A percentile compares a stretch with the other conserved stretches of the same genome.
Conservation (phyloP, 2,888 invertebrate genomes). For the Ashinkailepas kermadecensis region DNA sequence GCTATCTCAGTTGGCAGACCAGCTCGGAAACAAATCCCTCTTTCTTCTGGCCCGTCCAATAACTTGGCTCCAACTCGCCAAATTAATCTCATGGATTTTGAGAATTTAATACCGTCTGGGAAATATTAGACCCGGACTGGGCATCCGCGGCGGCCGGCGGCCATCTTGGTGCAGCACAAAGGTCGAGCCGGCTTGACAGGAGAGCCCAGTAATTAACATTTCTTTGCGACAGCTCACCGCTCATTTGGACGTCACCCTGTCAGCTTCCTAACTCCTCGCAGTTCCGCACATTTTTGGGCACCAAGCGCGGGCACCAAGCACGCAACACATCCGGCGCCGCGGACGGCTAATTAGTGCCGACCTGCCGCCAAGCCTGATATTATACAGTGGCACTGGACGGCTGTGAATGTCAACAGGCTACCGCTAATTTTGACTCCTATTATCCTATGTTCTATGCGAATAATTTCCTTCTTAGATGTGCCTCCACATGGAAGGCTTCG, state of each 20-base stretch:
- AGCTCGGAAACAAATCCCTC: constrained; percentile 18
- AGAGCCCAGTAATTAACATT: constrained; percentile 14
- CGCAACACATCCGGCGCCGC: background rate
- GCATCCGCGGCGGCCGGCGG: background rate
- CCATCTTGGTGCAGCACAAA: constrained; percentile 3
- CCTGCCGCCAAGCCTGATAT: too few relatives aligned
- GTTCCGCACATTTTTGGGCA: background rate
- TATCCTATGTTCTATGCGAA: too few relatives aligned
- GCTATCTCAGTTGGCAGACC: background rate
- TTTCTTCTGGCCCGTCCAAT: constrained; percentile 20
- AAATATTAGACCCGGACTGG: background rate
- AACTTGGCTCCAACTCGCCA: constrained; percentile 10
- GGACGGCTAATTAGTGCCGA: too few relatives aligned
- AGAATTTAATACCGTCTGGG: constrained; percentile 9
- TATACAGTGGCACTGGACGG: too few relatives aligned
- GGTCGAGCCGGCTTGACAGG: background rate
- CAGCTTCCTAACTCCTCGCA: background rate
- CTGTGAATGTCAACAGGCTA: too few relatives aligned
- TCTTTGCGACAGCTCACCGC: constrained; percentile 4
- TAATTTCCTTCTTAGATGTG: too few relatives aligned
- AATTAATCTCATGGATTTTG: constrained; percentile 22
- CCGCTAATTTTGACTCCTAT: too few relatives aligned
- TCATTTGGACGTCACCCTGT: background rate
- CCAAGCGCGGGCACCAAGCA: background rate
- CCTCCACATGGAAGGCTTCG: too few relatives aligned